A percentile compares a stretch with the other conserved stretches of the same genome.
phyloP scores from a whole-genome alignment of 2,113 vertebrate genomes.

The Struthidea cinerea region DNA sequence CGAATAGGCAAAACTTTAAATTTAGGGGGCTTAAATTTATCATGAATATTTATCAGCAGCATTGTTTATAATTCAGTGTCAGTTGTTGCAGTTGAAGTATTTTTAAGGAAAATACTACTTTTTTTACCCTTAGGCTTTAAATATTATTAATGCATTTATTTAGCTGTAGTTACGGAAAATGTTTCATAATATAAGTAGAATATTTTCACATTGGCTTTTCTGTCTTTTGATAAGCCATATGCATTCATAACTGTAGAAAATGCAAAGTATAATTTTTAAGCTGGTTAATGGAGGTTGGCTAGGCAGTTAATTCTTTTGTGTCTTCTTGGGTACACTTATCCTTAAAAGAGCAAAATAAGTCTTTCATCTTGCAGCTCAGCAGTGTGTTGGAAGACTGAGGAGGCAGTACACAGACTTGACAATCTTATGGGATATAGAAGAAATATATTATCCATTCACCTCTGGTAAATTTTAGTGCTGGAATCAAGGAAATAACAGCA shows the following conservation, averaged over 20 bases:
- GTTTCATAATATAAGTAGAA: not conserved
- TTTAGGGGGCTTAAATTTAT: not conserved
- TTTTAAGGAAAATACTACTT: not conserved
- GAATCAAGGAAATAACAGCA: not conserved
- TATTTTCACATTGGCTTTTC: not conserved
- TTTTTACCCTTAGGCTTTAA: not conserved
- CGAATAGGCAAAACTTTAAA: not conserved
- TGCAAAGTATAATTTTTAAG: not conserved
- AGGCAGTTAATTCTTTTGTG: not conserved
- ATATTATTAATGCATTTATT: not conserved
- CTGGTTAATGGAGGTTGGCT: not conserved
- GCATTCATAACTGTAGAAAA: not conserved
- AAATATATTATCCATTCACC: not conserved
- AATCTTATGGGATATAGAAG: not conserved
- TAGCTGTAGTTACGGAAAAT: not conserved
- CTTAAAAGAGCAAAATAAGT: not conserved
- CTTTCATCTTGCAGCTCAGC: not conserved
- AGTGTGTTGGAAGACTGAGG: not conserved
- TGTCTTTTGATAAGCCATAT: not conserved
- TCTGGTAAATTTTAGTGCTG: not conserved
- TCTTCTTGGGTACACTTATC: not conserved
- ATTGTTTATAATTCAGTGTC: not conserved
- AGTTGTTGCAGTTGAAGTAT: not conserved
- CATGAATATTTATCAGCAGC: not conserved
- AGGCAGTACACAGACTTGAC: not conserved